Evolutionary conservation across 1,140 invertebrate species (phyloP).

Genomic region (Archivesica marissinica): DNA sequence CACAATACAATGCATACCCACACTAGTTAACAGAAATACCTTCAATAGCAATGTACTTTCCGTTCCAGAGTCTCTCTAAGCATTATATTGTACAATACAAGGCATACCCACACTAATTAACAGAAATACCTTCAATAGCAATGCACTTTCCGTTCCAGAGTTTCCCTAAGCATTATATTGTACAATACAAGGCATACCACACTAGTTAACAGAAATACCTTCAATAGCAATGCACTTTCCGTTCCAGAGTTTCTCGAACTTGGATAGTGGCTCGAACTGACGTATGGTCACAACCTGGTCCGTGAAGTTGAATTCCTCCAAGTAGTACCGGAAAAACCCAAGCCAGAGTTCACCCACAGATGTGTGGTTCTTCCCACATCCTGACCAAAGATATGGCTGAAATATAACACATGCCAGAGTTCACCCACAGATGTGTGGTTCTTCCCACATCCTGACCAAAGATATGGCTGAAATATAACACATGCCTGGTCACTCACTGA

Average conservation of each 20-base stretch:
- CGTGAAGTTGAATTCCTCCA: slow-evolving; percentile 86
- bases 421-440: slow-evolving; percentile 85
- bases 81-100: no score
- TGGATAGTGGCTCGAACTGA: slow-evolving; percentile 84
- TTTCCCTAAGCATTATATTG: no score
- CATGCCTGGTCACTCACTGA: no score
- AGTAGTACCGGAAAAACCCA: slow-evolving; percentile 86
- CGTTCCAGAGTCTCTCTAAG: no score
- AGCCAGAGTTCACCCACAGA: slow-evolving; percentile 86
- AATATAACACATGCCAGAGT: slow-evolving; percentile 85
- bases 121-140: slow-evolving; percentile 87
- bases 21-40: no score
- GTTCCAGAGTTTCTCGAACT: slow-evolving; percentile 87
- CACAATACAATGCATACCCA: no score
- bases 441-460: slow-evolving; percentile 84
- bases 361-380: slow-evolving; percentile 84
- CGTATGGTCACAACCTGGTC: slow-evolving; percentile 86
- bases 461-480: slow-evolving; percentile 84
- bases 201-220: slow-evolving; percentile 76
- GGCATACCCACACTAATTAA: no score
- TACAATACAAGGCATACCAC: not conserved
- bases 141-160: slow-evolving; percentile 86
- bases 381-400: slow-evolving; percentile 85
- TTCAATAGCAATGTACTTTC: no score
- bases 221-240: slow-evolving; percentile 87